Evolutionary conservation across 2,113 vertebrate species (phyloP).

Genomic region (Amazona vittata): DNA sequence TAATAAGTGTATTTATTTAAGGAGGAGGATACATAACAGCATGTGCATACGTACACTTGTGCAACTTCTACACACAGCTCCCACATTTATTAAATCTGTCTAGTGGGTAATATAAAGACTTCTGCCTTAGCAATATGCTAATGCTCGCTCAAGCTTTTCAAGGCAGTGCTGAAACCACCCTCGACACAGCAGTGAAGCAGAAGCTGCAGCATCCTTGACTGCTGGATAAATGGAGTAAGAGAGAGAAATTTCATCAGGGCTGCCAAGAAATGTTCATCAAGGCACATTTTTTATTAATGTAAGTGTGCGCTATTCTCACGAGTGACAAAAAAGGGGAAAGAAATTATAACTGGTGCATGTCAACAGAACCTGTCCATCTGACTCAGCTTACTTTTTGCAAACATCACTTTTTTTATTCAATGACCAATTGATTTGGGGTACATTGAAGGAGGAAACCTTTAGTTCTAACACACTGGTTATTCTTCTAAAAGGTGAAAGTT

Average conservation of each 20-base stretch:
- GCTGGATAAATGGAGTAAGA: slow-evolving; percentile 42
- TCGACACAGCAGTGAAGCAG: slow-evolving; percentile 3
- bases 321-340: slow-evolving; percentile 5
- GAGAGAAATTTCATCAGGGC: slow-evolving; percentile 20
- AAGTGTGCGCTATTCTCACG: slow-evolving; percentile 13
- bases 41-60: accelerated
- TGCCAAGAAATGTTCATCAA: slow-evolving; percentile 37
- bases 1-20: background rate
- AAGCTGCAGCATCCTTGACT: background rate
- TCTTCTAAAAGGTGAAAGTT: background rate
- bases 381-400: background rate
- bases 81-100: background rate
- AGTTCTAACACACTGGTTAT: background rate
- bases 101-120: background rate
- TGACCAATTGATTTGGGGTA: background rate
- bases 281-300: background rate
- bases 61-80: background rate
- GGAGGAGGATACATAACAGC: background rate
- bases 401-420: background rate
- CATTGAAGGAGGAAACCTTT: background rate
- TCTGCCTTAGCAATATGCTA: slow-evolving; percentile 4
- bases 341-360: slow-evolving; percentile 4
- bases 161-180: slow-evolving; percentile 27
- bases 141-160: slow-evolving; percentile 49
- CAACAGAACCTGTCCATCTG: background rate